Evolutionary conservation across 2,113 vertebrate genomes (phyloP), one percentile per base, ranked within the genome.

Genomic region (Lamprotornis superbus): DNA sequence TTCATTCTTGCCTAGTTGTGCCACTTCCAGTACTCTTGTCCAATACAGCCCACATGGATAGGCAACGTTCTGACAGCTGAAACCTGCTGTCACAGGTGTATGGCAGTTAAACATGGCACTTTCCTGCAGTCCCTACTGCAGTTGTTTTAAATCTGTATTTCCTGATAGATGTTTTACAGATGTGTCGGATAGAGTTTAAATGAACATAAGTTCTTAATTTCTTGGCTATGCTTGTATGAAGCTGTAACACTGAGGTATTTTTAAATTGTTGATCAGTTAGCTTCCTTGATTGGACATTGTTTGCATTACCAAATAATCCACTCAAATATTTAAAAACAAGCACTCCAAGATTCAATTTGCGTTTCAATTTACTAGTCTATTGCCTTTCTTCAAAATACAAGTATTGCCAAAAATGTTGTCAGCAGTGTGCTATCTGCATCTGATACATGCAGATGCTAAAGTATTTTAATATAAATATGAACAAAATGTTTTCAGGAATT

Each of bases 201-300:
- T 16, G 16, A 59, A 42, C 0, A 0, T 5, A 37, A n/a, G 3
- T 49, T 68, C 20, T 56, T 64, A 1, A 37, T 52, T 85, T 76
- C 49, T 61, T 78, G 31, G 3, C 44, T 85, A 5, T 78, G 52
- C 15, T 82, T 78, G 11, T 56, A 7, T 37, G 44, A 75, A 15
- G 4, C 9, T 68, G n/a, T 76, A 75, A 30, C 19, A 39, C 14
- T 35, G 17, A 40, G 5, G 4, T 69, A 6, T 75, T 84, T 86
- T 81, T 39, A 64, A 67, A 49, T 7, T 37, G 16, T 44, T 2
- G 1, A 56, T 55, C 37, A 57, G 5, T 50, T 57, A 50, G 12
- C 28, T 70, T 83, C 17, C 12, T 75, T 4, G 2, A 30, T 23
- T 92, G 37, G 30, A 47, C 12, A 3, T 21, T 57, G 55, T 46